Evolutionary conservation across 2,113 vertebrate genomes (phyloP), one percentile per base, ranked within the genome.

Genomic region (Ictalurus punctatus): DNA sequence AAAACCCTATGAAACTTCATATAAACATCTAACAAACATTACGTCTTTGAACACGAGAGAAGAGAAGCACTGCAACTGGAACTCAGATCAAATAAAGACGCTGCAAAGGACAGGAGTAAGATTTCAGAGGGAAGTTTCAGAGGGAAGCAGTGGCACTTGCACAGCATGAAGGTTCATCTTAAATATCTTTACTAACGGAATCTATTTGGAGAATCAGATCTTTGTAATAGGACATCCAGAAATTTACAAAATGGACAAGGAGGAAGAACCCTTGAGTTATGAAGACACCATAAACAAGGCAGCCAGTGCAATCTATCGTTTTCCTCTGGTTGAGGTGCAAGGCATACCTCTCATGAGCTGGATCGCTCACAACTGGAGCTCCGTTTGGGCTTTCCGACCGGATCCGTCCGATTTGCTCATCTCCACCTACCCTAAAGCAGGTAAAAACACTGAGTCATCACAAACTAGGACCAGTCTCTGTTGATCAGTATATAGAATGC

Each of bases 361-460:
- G 56, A 94, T 95, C 0, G 94, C 94, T 4, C 16, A 94, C 0
- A 94, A 92, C 90, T 97, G 94, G 94, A 94, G 96, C 71, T 65
- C 74, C 12, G 37, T 97, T 69, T 93, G 91, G 91, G 91, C 88
- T 86, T 96, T 97, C 88, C 8, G 90, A 85, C 96, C 96, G 0
- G 93, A 95, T 83, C 93, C 95, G 6, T 95, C 95, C 0, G 95
- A 97, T 89, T 84, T 97, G 56, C 94, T 97, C 79, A 96, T 97
- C 27, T 92, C 95, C 76, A 97, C 96, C 59, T 97, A 97, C 88
- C 96, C 96, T 27, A 97, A 97, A 95, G 95, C 96, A 93, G 94
- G 95, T 94, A 93, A 52, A 86, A 59, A 48, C 21, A 37, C 59
- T 48, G 1, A 67, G 19, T 2, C 21, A 73, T 23, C 1, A 21